Evolutionary conservation across 1,140 invertebrate genomes (phyloP).

Genomic region (Drosophila nannoptera): DNA sequence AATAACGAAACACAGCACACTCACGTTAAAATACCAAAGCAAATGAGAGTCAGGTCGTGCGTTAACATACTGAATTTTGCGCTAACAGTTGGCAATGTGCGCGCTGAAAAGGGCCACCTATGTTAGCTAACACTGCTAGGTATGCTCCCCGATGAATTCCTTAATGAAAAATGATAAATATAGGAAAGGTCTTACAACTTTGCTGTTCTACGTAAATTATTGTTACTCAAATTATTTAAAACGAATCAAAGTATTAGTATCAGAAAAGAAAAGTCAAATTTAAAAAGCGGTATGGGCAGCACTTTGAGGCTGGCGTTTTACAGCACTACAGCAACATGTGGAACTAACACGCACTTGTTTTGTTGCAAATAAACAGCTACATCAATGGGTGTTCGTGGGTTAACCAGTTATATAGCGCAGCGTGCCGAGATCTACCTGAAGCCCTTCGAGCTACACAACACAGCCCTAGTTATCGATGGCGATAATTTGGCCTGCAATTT

Average conservation of each 20-base stretch:
- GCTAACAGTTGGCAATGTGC: neutral
- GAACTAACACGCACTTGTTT: constrained; percentile 45
- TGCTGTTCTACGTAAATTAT: too few relatives aligned
- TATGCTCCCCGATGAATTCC: too few relatives aligned
- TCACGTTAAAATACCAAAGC: constrained; percentile 26
- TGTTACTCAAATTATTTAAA: too few relatives aligned
- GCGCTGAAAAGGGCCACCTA: too few relatives aligned
- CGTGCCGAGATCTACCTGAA: constrained; percentile 84
- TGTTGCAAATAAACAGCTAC: constrained; percentile 43
- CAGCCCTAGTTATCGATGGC: constrained; percentile 89
- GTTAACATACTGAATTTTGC: constrained; percentile 8
- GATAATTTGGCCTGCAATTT: constrained; percentile 87
- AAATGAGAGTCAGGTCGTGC: constrained; percentile 5
- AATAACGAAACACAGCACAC: constrained; percentile 1
- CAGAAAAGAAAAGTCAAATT: neutral
- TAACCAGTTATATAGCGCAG: constrained; percentile 88
- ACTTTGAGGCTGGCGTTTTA: neutral
- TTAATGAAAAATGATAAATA: too few relatives aligned
- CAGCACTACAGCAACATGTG: constrained; percentile 30
- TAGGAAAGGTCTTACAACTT: too few relatives aligned
- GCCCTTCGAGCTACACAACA: constrained; percentile 84
- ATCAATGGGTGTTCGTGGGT: constrained; percentile 89
- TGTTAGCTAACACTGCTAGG: too few relatives aligned
- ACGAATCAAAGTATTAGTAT: neutral
- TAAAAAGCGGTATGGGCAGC: constrained; percentile 5